These are phyloP conservation scores for Microctonus brassicae DNA, from an alignment of 2,888 invertebrate genomes.

Conservation along the genomic window DNA sequence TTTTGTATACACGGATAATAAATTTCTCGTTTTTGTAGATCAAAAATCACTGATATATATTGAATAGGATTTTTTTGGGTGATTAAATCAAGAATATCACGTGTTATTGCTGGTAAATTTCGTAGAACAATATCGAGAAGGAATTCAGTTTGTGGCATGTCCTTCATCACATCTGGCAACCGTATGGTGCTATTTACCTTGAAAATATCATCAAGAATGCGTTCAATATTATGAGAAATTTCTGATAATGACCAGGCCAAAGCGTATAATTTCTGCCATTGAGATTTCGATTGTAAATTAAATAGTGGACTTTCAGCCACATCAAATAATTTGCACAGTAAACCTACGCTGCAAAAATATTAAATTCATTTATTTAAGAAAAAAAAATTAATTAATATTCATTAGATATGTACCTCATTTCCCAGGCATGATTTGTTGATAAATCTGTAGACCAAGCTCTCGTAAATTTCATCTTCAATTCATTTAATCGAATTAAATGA, in stretches of 20 bases:
- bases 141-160: constrained; percentile 59
- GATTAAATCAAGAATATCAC: constrained; percentile 54
- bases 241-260: constrained; percentile 55
- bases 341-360: constrained; percentile 60
- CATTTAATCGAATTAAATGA: constrained; percentile 41
- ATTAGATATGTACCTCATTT: constrained; percentile 54
- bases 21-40: constrained; percentile 67
- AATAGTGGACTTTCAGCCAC: constrained; percentile 59
- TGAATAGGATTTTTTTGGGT: constrained; percentile 51
- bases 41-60: constrained; percentile 67
- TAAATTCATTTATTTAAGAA: background rate
- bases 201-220: constrained; percentile 54
- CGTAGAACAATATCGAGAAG: constrained; percentile 51
- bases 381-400: background rate
- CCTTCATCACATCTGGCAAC: constrained; percentile 46
- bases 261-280: constrained; percentile 55
- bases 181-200: constrained; percentile 46
- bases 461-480: constrained; percentile 48
- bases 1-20: constrained; percentile 72
- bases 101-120: constrained; percentile 55
- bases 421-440: constrained; percentile 50
- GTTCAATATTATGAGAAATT: constrained; percentile 55
- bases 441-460: constrained; percentile 54
- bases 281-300: constrained; percentile 46
- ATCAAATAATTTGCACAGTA: constrained; percentile 58